Base-by-base conservation (phyloP, 2,888 invertebrate genomes). In the Ceratothoa steindachneri region DNA sequence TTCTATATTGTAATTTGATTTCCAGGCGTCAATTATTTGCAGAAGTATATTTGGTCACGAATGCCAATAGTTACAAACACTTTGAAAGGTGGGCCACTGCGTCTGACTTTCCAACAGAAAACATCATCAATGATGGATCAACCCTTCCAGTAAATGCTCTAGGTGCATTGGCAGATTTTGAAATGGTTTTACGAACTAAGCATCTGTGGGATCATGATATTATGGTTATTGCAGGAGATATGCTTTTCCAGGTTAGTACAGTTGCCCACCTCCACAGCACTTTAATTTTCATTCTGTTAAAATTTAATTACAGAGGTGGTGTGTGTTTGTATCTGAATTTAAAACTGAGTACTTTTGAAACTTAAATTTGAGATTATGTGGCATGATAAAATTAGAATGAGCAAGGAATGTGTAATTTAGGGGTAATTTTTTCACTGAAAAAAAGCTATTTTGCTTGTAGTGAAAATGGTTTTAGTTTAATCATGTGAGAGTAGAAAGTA, bases 41-140 rank as follows among this genome's bases (percentile, higher is more conserved):
- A 30, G 76, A 80, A 51, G 81, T 81, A 2, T 80, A 75, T 53
- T 68, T 81, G 51, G 81, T 81, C 4, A 80, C 80, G 53, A 81
- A 81, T 70, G 81, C 81, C 15, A 81, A 81, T 72, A 81, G 81
- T 70, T 81, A 80, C 73, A 81, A 81, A 41, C 75, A 81, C 67
- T 81, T 81, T 72, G 81, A 81, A 68, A 74, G 81, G 15, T 81
- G 81, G 81, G 81, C 81, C 12, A 81, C 79, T 65, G 80, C 81
- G 9, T 77, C 80, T 0, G 81, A 79, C 55, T 81, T 81, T 65
- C 81, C 81, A 28, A 70, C 80, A 19, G 77, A 68, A 24, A 81
- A 81, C 53, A 73, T 81, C 29, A 69, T 81, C 28, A 81, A 81
- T 67, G 78, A 81, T 73, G 81, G 81, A 55, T 79, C 80, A 5